A percentile compares a stretch with the other conserved stretches of the same genome.
phyloP scores from a whole-genome alignment of 2,113 vertebrate species.

The western clawed frog (Xenopus tropicalis) region DNA sequence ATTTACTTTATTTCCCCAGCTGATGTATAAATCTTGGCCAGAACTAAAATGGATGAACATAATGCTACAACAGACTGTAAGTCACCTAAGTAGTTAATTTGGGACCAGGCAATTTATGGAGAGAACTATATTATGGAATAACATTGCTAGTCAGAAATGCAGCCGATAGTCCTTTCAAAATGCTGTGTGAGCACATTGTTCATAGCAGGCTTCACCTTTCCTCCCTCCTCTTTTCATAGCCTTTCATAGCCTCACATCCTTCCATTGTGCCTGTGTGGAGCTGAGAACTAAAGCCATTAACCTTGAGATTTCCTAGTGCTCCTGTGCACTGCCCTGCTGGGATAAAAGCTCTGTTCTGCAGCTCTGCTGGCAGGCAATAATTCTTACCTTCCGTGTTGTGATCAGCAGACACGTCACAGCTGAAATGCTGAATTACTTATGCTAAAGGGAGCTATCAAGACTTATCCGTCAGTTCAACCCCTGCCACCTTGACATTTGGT shows the following conservation, averaged over 20 bases:
- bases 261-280: conserved; percentile 36
- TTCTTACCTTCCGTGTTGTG: conserved; percentile 40
- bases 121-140: background rate
- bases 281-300: conserved; percentile 40
- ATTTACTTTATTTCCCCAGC: no score
- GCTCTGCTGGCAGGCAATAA: conserved; percentile 31
- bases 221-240: conserved; percentile 17
- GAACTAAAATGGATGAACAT: no score
- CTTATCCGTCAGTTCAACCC: background rate
- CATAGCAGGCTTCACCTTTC: conserved; percentile 5
- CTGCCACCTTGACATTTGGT: background rate
- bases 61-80: no score
- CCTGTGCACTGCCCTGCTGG: conserved; percentile 38
- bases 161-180: conserved; percentile 6
- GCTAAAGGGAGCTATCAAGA: conserved; percentile 25
- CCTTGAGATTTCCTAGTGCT: conserved; percentile 34
- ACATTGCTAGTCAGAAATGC: background rate
- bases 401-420: conserved; percentile 27
- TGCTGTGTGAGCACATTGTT: conserved; percentile 12
- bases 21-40: no score
- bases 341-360: conserved; percentile 39
- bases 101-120: background rate
- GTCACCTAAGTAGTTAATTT: background rate
- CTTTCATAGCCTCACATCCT: conserved; percentile 35
- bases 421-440: conserved; percentile 30